Evolutionary conservation across 1,140 invertebrate species (phyloP).

Genomic region (Holcopasites calliopsidis): DNA sequence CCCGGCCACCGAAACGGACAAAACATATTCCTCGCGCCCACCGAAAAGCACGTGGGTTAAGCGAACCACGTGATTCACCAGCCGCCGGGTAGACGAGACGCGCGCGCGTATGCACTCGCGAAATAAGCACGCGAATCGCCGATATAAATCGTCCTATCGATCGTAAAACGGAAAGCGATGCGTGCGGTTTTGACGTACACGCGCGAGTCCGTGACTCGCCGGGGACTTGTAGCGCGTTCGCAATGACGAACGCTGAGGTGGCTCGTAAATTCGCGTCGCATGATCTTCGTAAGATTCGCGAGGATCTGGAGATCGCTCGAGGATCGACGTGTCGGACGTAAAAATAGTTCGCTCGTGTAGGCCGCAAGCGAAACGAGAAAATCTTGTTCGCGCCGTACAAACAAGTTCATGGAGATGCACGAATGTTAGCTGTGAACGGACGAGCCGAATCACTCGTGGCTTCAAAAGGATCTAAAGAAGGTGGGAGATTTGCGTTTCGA

Average conservation of each 20-base stretch:
- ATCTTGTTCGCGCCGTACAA: too few relatives aligned
- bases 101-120: slow-evolving; percentile 20
- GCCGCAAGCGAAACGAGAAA: neutral
- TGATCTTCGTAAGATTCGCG: too few relatives aligned
- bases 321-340: neutral
- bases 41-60: slow-evolving; percentile 49
- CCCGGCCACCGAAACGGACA: slow-evolving; percentile 8
- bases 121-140: slow-evolving; percentile 29
- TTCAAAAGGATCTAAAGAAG: too few relatives aligned
- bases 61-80: slow-evolving; percentile 55
- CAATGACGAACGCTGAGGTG: neutral
- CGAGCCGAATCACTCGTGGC: too few relatives aligned
- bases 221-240: neutral
- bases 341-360: neutral
- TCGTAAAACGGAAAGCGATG: slow-evolving; percentile 51
- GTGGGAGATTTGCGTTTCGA: too few relatives aligned
- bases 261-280: neutral
- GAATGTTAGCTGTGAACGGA: too few relatives aligned
- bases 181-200: neutral
- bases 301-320: too few relatives aligned
- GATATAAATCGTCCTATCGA: slow-evolving; percentile 49
- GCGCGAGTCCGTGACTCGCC: neutral
- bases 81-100: slow-evolving; percentile 28
- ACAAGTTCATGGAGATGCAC: neutral
- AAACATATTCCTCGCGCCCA: slow-evolving; percentile 31